These are phyloP conservation scores for Lasioglossum baleicum DNA, from an alignment of 1,140 invertebrate genomes.

Conservation along the genomic window DNA sequence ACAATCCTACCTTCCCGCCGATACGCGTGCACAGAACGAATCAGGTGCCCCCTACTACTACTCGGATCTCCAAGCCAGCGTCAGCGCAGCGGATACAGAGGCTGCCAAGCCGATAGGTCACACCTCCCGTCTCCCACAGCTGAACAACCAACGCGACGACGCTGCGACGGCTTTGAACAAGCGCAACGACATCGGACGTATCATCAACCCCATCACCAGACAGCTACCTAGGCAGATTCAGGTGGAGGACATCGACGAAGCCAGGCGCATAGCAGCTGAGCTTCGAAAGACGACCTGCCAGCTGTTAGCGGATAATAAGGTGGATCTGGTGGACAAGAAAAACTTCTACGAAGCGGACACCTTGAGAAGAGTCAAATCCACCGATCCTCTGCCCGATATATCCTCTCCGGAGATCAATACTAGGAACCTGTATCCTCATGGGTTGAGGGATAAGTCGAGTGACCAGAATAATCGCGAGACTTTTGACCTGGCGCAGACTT, in stretches of 20 bases:
- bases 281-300: constrained; percentile 85
- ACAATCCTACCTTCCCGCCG: constrained; percentile 14
- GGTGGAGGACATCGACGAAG: constrained; percentile 76
- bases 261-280: constrained; percentile 82
- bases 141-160: constrained; percentile 86
- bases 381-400: constrained; percentile 69
- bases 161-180: constrained; percentile 80
- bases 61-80: constrained; percentile 84
- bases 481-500: constrained; percentile 49
- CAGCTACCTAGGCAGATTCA: constrained; percentile 72
- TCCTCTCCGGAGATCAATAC: constrained; percentile 69
- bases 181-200: constrained; percentile 86
- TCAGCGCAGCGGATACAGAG: constrained; percentile 46
- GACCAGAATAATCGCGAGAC: constrained; percentile 38
- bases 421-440: constrained; percentile 81
- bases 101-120: constrained; percentile 64
- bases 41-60: constrained; percentile 90
- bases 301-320: constrained; percentile 82
- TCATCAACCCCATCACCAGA: constrained; percentile 86
- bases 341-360: constrained; percentile 88
- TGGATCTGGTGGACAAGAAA: constrained; percentile 85
- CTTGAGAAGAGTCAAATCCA: constrained; percentile 82
- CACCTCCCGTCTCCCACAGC: constrained; percentile 73
- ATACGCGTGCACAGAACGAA: constrained; percentile 54
- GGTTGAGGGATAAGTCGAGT: constrained; percentile 75